Evolutionary conservation across 2,113 vertebrate species (phyloP).

Genomic region (Podarcis cretensis): DNA sequence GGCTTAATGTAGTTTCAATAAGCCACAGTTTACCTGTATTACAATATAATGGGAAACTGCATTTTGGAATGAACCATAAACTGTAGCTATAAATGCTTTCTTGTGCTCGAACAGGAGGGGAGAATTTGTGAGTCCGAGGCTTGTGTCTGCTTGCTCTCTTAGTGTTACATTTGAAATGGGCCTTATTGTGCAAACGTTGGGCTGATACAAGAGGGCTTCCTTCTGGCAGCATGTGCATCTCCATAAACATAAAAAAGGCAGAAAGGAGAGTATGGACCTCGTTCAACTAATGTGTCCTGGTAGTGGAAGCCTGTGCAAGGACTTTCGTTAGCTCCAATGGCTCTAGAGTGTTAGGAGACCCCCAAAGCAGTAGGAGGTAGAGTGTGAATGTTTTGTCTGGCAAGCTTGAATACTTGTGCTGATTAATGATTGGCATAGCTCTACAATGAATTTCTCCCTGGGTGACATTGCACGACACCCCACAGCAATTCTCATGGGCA

Average conservation of each 20-base stretch:
- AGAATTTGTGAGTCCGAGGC: not conserved
- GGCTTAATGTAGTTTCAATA: not conserved
- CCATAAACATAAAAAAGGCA: not conserved
- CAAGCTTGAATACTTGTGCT: not conserved
- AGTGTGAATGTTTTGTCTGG: not conserved
- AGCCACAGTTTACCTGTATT: not conserved
- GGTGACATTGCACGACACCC: no score
- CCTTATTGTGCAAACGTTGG: not conserved
- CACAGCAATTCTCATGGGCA: not conserved
- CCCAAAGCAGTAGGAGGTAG: no score
- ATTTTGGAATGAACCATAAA: not conserved
- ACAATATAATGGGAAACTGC: not conserved
- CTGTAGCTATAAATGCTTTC: not conserved
- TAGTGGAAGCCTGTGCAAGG: no score
- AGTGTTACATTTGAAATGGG: not conserved
- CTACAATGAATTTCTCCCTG: no score
- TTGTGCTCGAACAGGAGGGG: not conserved
- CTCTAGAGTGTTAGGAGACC: no score
- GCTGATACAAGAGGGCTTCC: not conserved
- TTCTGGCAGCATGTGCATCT: not conserved
- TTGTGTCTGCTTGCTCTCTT: not conserved
- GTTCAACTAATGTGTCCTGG: no score
- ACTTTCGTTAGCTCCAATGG: no score
- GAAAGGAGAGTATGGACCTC: not conserved
- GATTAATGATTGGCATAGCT: no score